phyloP scores from a whole-genome alignment of 2,113 vertebrate genomes.

The Eulemur macaco region DNA sequence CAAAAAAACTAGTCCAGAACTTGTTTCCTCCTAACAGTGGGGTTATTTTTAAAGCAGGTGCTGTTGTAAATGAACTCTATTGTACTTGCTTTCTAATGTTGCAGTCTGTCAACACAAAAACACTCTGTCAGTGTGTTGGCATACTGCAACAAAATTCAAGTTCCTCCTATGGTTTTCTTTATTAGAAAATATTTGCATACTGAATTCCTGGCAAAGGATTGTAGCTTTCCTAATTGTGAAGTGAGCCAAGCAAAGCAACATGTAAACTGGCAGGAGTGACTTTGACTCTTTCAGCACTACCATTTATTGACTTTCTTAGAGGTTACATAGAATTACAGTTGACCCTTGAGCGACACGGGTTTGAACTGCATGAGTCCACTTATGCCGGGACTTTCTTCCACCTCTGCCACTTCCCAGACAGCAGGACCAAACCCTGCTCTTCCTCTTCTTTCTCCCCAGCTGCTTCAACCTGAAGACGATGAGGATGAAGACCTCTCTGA shows the following conservation, averaged over 20 bases:
- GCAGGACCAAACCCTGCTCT: not conserved
- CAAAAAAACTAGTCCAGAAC: not conserved
- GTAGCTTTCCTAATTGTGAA: constrained; percentile 40
- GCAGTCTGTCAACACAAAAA: not conserved
- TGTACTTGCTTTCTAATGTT: constrained; percentile 34
- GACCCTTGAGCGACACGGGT: not conserved
- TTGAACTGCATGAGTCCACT: not conserved
- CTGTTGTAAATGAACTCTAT: constrained; percentile 34
- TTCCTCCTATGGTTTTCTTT: constrained; percentile 53
- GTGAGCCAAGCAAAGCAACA: not conserved
- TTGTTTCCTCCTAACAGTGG: constrained; percentile 4
- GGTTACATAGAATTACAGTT: not conserved
- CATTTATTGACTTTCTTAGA: not conserved
- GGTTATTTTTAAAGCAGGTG: constrained; percentile 60
- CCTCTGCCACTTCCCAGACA: not conserved
- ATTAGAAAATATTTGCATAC: constrained; percentile 65
- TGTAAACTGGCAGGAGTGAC: not conserved
- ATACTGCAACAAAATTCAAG: constrained; percentile 32
- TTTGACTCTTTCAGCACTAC: not conserved
- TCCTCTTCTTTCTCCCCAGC: not conserved
- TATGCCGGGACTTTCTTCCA: not conserved
- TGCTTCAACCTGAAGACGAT: not conserved
- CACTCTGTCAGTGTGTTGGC: constrained; percentile 10
- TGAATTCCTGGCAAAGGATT: constrained; percentile 50
- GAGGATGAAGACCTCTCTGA: not conserved